Conservation (phyloP, 2,797 vertebrate species). For the Ciconia nigra region DNA sequence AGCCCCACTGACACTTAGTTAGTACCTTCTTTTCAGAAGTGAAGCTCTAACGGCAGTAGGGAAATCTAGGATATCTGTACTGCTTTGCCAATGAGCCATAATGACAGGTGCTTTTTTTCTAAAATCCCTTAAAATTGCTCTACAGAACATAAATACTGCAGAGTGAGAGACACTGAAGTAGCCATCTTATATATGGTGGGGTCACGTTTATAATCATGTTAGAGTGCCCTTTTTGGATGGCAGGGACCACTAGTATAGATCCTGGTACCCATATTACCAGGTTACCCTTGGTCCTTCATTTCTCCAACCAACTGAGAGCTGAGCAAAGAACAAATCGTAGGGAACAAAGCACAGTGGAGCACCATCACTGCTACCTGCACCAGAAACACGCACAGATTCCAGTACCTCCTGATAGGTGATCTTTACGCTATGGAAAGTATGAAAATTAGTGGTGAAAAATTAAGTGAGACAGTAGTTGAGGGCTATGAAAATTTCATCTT, state of each 20-base stretch:
- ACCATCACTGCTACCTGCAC: not conserved
- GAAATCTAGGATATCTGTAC: not conserved
- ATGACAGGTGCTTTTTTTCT: not conserved
- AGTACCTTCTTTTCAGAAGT: not conserved
- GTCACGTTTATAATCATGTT: not conserved
- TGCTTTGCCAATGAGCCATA: not conserved
- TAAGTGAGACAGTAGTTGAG: not conserved
- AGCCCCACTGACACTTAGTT: not conserved
- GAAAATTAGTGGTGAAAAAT: not conserved
- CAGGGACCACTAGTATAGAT: not conserved
- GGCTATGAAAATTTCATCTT: not conserved
- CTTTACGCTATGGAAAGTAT: not conserved
- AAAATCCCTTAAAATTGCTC: not conserved
- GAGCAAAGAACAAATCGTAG: not conserved
- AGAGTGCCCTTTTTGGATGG: not conserved
- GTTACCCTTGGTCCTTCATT: not conserved
- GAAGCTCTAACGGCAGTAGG: not conserved
- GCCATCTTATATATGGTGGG: fast-evolving
- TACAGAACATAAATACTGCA: not conserved
- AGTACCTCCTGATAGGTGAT: not conserved
- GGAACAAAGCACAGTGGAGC: not conserved
- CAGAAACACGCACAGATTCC: not conserved
- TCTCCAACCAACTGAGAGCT: not conserved
- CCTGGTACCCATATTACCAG: fast-evolving
- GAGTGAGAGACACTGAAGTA: not conserved